Evolutionary conservation across 2,113 vertebrate species (phyloP).

Genomic region (Oxygymnocypris stewartii): DNA sequence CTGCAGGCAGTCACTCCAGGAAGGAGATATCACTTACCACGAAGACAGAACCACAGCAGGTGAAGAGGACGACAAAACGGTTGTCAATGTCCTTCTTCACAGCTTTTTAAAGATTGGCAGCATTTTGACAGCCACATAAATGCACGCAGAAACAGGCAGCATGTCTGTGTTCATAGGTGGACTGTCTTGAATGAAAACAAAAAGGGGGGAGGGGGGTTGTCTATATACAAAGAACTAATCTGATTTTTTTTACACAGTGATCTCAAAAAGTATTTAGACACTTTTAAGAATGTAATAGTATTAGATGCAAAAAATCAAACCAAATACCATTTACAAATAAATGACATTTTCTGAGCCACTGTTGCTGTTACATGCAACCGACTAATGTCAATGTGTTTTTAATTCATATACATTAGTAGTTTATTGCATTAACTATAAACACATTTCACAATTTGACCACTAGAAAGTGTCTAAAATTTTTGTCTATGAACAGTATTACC

Average conservation of each 20-base stretch:
- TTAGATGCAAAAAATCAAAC: background rate
- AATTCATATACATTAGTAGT: background rate
- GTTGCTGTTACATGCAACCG: background rate
- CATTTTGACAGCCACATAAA: background rate
- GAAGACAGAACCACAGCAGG: conserved; percentile 17
- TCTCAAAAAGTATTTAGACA: background rate
- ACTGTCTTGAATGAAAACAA: background rate
- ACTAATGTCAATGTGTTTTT: background rate
- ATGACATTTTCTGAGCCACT: background rate
- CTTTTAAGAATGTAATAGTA: background rate
- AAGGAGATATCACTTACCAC: conserved; percentile 14
- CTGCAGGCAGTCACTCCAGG: background rate
- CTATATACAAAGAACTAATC: background rate
- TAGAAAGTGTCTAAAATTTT: background rate
- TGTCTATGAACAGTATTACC: background rate
- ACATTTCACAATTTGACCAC: background rate
- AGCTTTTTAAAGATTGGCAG: conserved; percentile 5
- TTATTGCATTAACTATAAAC: background rate
- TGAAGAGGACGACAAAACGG: conserved; percentile 6
- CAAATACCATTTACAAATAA: background rate
- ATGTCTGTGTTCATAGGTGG: background rate
- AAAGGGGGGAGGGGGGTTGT: too few species aligned
- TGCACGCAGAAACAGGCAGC: background rate
- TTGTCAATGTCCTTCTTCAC: background rate
- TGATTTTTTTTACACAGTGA: background rate